phyloP scores from a whole-genome alignment of 2,113 vertebrate genomes.

The Rhodinocichla rosea region DNA sequence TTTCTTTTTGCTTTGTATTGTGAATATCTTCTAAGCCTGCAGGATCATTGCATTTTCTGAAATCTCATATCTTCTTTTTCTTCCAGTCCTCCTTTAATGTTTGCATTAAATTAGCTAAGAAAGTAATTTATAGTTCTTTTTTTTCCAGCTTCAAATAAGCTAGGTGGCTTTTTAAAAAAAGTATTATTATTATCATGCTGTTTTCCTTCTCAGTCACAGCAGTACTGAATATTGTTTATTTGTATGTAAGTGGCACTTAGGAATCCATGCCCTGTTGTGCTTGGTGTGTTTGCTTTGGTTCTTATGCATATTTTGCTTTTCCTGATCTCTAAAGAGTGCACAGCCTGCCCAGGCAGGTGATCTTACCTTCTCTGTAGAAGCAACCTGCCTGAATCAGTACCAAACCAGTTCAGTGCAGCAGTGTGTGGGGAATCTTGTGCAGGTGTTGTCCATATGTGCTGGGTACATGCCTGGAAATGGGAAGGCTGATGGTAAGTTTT shows the following conservation, averaged over 20 bases:
- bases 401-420: not conserved
- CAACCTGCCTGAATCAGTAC: not conserved
- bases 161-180: not conserved
- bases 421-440: not conserved
- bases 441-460: constrained; percentile 44
- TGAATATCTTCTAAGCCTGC: not conserved
- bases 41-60: not conserved
- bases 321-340: not conserved
- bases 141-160: not conserved
- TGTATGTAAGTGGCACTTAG: not conserved
- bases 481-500: not conserved
- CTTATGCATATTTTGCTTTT: not conserved
- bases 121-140: not conserved
- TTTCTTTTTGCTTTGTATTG: not conserved
- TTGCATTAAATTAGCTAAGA: not conserved
- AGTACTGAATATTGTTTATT: constrained; percentile 17
- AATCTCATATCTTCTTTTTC: not conserved
- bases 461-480: constrained; percentile 21
- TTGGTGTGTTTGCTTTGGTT: not conserved
- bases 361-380: not conserved
- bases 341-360: not conserved
- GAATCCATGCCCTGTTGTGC: not conserved
- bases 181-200: not conserved
- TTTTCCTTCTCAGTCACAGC: not conserved
- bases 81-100: not conserved